Evolutionary conservation across 2,797 vertebrate genomes (phyloP).

Genomic region (Danio choprae): DNA sequence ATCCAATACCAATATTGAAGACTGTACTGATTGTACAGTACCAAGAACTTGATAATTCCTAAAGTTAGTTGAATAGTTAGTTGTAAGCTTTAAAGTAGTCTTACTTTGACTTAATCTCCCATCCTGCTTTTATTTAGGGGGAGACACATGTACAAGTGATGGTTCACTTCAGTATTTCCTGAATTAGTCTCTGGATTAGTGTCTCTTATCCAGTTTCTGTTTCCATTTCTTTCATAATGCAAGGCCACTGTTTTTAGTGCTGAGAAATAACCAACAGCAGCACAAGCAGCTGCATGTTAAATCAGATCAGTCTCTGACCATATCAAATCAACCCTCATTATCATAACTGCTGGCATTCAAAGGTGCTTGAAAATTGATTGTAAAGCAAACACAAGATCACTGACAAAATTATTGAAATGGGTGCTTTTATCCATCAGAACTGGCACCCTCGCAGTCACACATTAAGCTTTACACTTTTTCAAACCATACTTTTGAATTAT

Average conservation of each 20-base stretch:
- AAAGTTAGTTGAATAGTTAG: background rate
- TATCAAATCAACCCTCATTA: background rate
- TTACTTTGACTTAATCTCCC: background rate
- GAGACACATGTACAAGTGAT: background rate
- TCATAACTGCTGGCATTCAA: background rate
- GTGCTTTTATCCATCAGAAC: too few relatives aligned
- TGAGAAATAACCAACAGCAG: background rate
- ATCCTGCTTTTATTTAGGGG: background rate
- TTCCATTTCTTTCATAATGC: background rate
- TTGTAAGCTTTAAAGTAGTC: background rate
- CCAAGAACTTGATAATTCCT: too few relatives aligned
- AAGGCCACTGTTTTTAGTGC: background rate
- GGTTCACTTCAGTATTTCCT: background rate
- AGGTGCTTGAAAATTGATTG: background rate
- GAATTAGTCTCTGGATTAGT: background rate
- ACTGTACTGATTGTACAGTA: background rate
- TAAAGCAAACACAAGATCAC: background rate
- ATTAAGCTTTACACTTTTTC: too few relatives aligned
- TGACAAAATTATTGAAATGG: background rate
- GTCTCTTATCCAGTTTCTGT: background rate
- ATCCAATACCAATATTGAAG: background rate
- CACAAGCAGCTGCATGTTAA: background rate
- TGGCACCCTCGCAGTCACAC: too few relatives aligned
- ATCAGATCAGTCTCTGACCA: conserved; percentile 14
- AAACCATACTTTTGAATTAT: too few relatives aligned